Evolutionary conservation across 2,888 invertebrate species (phyloP).

Genomic region (Galerucella calmariensis): DNA sequence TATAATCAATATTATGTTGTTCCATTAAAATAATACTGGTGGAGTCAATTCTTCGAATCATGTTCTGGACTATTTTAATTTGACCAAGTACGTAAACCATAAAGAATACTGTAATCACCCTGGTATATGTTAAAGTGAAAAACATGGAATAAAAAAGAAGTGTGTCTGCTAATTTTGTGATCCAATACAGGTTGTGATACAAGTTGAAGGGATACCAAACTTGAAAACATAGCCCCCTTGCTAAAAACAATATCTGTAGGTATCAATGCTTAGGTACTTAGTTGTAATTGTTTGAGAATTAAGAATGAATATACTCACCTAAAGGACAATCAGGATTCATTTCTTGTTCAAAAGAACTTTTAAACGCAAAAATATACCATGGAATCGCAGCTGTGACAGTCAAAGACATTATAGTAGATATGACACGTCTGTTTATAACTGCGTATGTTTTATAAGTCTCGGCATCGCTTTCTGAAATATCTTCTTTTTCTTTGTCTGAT

Average conservation of each 20-base stretch:
- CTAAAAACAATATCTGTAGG: background rate
- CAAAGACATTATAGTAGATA: constrained; percentile 24
- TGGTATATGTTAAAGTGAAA: constrained; percentile 24
- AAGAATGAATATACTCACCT: constrained; percentile 4
- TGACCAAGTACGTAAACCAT: constrained; percentile 37
- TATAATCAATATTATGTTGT: constrained; percentile 1
- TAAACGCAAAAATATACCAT: constrained; percentile 32
- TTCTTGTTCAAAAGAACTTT: constrained; percentile 18
- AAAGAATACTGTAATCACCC: constrained; percentile 30
- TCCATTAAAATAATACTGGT: constrained; percentile 11
- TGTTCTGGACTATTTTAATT: constrained; percentile 35
- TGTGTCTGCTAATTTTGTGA: constrained; percentile 24
- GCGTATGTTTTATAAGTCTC: constrained; percentile 31
- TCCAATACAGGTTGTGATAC: constrained; percentile 29
- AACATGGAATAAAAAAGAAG: constrained; percentile 21
- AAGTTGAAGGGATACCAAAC: constrained; percentile 39
- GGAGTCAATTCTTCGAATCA: constrained; percentile 27
- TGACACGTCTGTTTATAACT: constrained; percentile 24
- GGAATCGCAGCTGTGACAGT: constrained; percentile 19
- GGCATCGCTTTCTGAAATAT: constrained; percentile 14
- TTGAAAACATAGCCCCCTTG: constrained; percentile 29
- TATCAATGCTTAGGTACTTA: no score
- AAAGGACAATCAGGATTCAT: constrained; percentile 20
- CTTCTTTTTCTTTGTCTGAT: constrained; percentile 24
- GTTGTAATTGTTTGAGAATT: no score